Evolutionary conservation across 2,797 vertebrate species (phyloP).

Genomic region (Distichodus sexfasciatus): DNA sequence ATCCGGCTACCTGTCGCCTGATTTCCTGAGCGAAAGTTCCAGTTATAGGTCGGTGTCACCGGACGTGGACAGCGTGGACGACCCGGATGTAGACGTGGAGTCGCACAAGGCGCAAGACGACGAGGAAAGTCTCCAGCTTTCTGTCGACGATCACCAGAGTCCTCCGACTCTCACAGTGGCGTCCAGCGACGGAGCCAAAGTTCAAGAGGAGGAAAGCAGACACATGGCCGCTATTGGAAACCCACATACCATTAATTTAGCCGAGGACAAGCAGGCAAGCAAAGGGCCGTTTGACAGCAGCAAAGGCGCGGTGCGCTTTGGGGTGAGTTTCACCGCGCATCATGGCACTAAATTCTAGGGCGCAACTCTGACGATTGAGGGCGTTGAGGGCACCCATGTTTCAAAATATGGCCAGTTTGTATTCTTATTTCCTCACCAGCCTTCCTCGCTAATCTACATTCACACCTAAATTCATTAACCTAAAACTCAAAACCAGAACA

Average conservation of each 20-base stretch:
- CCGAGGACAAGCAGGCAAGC: slow-evolving; percentile 64
- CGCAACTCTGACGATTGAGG: no score
- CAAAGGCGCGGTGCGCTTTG: slow-evolving; percentile 64
- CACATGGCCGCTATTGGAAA: slow-evolving; percentile 52
- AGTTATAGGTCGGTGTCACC: slow-evolving; percentile 92
- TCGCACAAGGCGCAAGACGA: slow-evolving; percentile 85
- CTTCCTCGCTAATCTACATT: no score
- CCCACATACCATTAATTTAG: slow-evolving; percentile 60
- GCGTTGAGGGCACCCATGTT: no score
- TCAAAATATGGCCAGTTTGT: background rate
- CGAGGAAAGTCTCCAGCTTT: slow-evolving; percentile 72
- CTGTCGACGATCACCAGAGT: slow-evolving; percentile 66
- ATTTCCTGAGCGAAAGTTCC: slow-evolving; percentile 92
- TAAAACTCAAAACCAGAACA: no score
- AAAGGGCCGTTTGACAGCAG: slow-evolving; percentile 66
- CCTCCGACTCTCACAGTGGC: slow-evolving; percentile 54
- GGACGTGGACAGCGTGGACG: slow-evolving; percentile 87
- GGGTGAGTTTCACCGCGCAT: slow-evolving; percentile 64
- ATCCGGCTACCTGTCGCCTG: slow-evolving; percentile 85
- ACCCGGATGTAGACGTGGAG: slow-evolving; percentile 94
- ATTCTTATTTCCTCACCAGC: no score
- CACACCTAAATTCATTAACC: no score
- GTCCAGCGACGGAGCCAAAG: slow-evolving; percentile 54
- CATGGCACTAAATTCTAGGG: background rate
- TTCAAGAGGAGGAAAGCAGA: slow-evolving; percentile 56